Percentiles rank a stretch among this genome's conserved stretches.
These are phyloP conservation scores for Agriopis aurantiaria DNA, from an alignment of 2,888 invertebrate genomes.

Conservation along the genomic window DNA sequence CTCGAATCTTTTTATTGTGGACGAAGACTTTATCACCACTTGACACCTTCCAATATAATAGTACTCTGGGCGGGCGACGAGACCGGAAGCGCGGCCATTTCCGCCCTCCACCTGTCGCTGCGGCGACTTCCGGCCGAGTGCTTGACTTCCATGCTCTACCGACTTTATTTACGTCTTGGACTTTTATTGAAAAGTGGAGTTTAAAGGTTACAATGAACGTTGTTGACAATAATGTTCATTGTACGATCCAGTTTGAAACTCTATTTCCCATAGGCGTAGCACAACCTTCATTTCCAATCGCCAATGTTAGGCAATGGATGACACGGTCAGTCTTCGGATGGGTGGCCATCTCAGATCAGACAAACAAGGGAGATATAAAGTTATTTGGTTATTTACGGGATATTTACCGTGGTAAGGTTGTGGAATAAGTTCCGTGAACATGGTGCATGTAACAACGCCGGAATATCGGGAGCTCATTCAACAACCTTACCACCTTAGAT, in stretches of 20 bases:
- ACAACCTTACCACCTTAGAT: too few relatives aligned
- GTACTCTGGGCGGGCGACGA: constrained; percentile 39
- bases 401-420: too few relatives aligned
- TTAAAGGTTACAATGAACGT: constrained; percentile 27
- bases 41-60: constrained; percentile 41
- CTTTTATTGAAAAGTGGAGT: constrained; percentile 19
- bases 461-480: too few relatives aligned
- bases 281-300: not conserved
- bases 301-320: too few relatives aligned
- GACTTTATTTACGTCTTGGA: constrained; percentile 38
- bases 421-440: too few relatives aligned
- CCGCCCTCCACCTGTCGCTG: constrained; percentile 78
- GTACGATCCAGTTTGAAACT: not conserved
- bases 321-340: too few relatives aligned
- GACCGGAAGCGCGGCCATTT: constrained; percentile 76
- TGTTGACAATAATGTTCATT: constrained; percentile 3
- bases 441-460: too few relatives aligned
- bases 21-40: constrained; percentile 24
- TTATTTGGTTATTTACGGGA: too few relatives aligned
- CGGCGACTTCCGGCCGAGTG: constrained; percentile 68
- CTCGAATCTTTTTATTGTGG: constrained; percentile 2
- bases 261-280: not conserved
- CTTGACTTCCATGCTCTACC: constrained; percentile 57
- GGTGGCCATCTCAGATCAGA: too few relatives aligned
- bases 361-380: too few relatives aligned